phyloP scores from a whole-genome alignment of 2,888 invertebrate species.

The Tubulanus polymorphus region DNA sequence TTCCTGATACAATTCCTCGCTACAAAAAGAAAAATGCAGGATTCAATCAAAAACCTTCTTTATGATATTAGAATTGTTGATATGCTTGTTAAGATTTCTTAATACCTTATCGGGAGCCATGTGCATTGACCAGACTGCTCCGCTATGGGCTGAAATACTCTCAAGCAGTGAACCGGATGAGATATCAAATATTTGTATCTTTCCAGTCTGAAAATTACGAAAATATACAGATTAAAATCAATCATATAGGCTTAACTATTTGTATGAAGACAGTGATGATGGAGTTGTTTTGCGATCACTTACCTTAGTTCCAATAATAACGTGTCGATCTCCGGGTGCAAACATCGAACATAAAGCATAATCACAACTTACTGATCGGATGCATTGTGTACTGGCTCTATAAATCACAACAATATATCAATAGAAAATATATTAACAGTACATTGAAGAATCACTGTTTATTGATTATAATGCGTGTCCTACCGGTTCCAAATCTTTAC shows the following conservation, averaged over 20 bases:
- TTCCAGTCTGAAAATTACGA: constrained; percentile 65
- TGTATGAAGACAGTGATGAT: background rate
- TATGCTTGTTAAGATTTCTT: constrained; percentile 13
- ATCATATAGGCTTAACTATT: background rate
- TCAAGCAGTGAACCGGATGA: constrained; percentile 77
- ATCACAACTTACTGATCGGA: constrained; percentile 67
- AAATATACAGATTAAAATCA: too few species aligned
- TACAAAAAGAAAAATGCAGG: constrained; percentile 37
- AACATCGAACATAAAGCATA: constrained; percentile 73
- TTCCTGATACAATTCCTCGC: constrained; percentile 64
- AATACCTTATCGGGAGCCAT: constrained; percentile 74
- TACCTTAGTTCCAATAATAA: constrained; percentile 78
- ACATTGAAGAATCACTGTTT: constrained; percentile 12
- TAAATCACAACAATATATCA: constrained; percentile 5
- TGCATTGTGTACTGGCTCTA: constrained; percentile 60
- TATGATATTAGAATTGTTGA: constrained; percentile 4
- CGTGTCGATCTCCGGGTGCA: constrained; percentile 86
- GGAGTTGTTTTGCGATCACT: background rate
- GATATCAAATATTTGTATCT: constrained; percentile 77
- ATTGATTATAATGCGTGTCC: constrained; percentile 17
- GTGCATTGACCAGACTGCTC: constrained; percentile 75
- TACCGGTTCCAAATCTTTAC: constrained; percentile 92
- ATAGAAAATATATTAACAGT: background rate
- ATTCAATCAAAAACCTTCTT: background rate
- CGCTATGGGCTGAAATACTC: constrained; percentile 73